A percentile compares a stretch with the other conserved stretches of the same genome.
These are phyloP conservation scores for Propithecus deckenii DNA, from an alignment of 2,797 vertebrate species.

Conservation along the genomic window DNA sequence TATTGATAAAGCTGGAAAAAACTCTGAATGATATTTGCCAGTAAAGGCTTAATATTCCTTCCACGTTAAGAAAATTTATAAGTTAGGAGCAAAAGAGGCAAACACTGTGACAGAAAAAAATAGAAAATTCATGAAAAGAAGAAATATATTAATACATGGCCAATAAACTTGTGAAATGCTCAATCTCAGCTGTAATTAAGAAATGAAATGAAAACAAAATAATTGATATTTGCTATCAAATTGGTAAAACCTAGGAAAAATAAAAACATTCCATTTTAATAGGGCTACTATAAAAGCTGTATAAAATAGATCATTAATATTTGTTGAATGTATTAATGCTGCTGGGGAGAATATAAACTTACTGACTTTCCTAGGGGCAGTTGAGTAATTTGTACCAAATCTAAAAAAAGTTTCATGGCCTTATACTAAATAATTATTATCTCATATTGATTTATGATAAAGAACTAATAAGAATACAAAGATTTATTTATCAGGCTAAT, in stretches of 20 bases:
- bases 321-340: background rate
- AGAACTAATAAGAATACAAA: conserved; percentile 10
- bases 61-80: background rate
- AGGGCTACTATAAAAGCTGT: background rate
- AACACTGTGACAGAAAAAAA: background rate
- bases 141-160: background rate
- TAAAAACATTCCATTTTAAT: conserved; percentile 31
- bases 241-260: background rate
- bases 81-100: background rate
- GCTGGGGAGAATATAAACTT: background rate
- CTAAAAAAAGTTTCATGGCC: background rate
- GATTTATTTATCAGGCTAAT: conserved; percentile 10
- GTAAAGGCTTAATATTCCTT: background rate
- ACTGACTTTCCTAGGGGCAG: background rate
- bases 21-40: background rate
- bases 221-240: background rate
- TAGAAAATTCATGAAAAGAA: conserved; percentile 1
- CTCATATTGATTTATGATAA: conserved; percentile 16
- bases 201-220: conserved; percentile 51
- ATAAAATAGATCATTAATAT: background rate
- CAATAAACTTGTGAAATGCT: conserved; percentile 1
- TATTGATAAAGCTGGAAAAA: background rate
- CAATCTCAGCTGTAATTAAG: background rate
- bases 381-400: conserved; percentile 5
- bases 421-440: conserved; percentile 2